These are phyloP conservation scores for Margaritifera margaritifera DNA, from an alignment of 2,888 invertebrate genomes.

Conservation along the genomic window DNA sequence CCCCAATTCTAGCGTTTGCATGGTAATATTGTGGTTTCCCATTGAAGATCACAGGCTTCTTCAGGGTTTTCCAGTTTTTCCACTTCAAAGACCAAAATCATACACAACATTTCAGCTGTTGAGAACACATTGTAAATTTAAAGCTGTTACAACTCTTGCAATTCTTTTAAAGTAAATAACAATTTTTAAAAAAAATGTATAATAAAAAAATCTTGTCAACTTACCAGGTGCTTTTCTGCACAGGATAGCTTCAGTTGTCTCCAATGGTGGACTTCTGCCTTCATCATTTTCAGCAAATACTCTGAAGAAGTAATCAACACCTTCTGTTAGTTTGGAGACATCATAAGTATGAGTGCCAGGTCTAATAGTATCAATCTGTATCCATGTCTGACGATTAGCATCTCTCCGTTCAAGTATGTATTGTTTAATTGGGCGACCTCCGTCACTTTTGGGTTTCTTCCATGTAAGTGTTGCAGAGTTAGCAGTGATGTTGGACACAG, in stretches of 20 bases:
- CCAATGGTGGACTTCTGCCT: slow-evolving; percentile 93
- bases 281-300: slow-evolving; percentile 91
- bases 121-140: neutral
- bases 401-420: slow-evolving; percentile 79
- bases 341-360: slow-evolving; percentile 44
- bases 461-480: slow-evolving; percentile 85
- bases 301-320: slow-evolving; percentile 92
- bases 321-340: slow-evolving; percentile 81
- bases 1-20: too few species aligned
- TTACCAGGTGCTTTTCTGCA: slow-evolving; percentile 58
- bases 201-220: slow-evolving; percentile 2
- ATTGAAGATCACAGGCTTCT: too few species aligned
- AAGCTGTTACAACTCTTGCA: neutral
- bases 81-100: too few species aligned
- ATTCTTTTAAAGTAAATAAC: neutral
- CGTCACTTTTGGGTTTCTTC: slow-evolving; percentile 67
- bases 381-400: slow-evolving; percentile 84
- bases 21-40: too few species aligned
- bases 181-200: neutral
- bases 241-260: slow-evolving; percentile 51
- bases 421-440: slow-evolving; percentile 65
- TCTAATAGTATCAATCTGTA: slow-evolving; percentile 78
- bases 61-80: too few species aligned
- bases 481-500: slow-evolving; percentile 85
- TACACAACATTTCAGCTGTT: slow-evolving; percentile 1